Percentiles rank a stretch among this genome's conserved stretches.
Conservation (phyloP, 2,888 invertebrate genomes). For the Argyresthia albistria region DNA sequence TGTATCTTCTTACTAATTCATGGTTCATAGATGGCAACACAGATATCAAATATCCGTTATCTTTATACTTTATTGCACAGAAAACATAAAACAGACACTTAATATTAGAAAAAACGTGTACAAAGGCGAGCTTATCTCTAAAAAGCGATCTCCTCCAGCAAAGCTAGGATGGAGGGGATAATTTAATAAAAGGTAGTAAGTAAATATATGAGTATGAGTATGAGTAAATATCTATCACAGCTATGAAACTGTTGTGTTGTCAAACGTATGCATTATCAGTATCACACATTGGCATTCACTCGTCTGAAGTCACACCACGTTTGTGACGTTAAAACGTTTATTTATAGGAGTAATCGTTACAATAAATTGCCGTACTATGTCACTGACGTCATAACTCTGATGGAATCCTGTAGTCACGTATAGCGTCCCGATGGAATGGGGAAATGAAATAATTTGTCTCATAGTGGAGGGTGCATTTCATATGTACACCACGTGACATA, state of each 20-base stretch:
- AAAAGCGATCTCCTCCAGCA: too few species aligned
- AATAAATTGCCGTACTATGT: slow-evolving; percentile 40
- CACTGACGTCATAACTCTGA: slow-evolving; percentile 40
- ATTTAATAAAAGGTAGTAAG: too few species aligned
- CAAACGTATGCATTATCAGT: not conserved
- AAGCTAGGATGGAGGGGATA: too few species aligned
- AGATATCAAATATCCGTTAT: too few species aligned
- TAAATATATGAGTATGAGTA: too few species aligned
- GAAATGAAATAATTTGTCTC: slow-evolving; percentile 73
- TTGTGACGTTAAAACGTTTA: not conserved
- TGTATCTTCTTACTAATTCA: too few species aligned
- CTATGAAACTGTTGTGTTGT: not conserved
- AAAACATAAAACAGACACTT: too few species aligned
- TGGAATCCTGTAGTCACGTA: slow-evolving; percentile 56
- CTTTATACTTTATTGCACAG: too few species aligned
- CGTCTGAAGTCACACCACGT: not conserved
- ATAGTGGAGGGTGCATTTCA: slow-evolving; percentile 62
- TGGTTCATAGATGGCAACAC: too few species aligned
- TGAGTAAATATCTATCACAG: too few species aligned
- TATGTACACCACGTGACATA: slow-evolving; percentile 33
- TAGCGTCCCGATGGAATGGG: slow-evolving; percentile 49
- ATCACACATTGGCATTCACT: not conserved
- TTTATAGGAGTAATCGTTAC: slow-evolving; percentile 19
- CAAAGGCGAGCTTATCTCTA: too few species aligned
- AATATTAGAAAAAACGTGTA: too few species aligned